These are phyloP conservation scores for Rhabdornis inornatus DNA, from an alignment of 2,113 vertebrate species.

Conservation along the genomic window DNA sequence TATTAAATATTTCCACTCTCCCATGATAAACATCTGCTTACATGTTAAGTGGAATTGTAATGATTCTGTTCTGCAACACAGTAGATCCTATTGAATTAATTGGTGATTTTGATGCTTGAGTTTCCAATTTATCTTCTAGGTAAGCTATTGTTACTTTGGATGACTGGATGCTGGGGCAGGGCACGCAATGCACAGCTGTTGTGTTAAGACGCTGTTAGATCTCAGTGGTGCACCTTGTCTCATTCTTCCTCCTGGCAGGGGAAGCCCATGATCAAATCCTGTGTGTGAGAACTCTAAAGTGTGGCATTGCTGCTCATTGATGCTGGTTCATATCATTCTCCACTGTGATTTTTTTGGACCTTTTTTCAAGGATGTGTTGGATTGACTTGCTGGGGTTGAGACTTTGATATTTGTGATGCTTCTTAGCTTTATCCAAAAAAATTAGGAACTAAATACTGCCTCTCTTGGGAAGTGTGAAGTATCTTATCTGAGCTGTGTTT, in stretches of 20 bases:
- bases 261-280: background rate
- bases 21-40: background rate
- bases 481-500: background rate
- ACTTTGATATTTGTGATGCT: background rate
- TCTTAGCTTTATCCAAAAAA: background rate
- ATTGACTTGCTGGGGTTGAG: background rate
- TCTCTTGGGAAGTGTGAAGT: background rate
- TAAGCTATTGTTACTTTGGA: background rate
- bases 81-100: conserved; percentile 5
- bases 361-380: background rate
- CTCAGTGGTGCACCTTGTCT: background rate
- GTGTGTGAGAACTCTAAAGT: background rate
- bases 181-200: background rate
- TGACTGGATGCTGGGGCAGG: background rate
- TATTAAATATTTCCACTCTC: background rate
- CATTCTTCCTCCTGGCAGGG: background rate
- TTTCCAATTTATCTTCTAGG: background rate
- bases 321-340: background rate
- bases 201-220: background rate
- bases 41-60: background rate
- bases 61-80: background rate
- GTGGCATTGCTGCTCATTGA: background rate
- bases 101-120: conserved; percentile 1
- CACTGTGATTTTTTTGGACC: background rate
- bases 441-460: background rate